Conservation (phyloP, 2,888 invertebrate species). For the Napeogenes sylphis region DNA sequence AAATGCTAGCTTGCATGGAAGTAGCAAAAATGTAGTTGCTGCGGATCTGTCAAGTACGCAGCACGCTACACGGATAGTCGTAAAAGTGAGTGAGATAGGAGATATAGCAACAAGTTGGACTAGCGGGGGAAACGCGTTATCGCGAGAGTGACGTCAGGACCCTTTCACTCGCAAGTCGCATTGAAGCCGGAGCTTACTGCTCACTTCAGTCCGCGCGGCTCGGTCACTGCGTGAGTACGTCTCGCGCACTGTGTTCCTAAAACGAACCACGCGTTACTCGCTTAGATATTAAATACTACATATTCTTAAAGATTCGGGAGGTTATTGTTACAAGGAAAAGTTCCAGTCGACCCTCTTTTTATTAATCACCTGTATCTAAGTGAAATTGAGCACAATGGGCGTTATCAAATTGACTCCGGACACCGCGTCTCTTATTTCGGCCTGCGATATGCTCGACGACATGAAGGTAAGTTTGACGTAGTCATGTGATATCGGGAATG, state of each 20-base stretch:
- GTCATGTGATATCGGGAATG: slow-evolving; percentile 50
- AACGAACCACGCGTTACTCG: slow-evolving; percentile 61
- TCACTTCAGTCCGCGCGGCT: slow-evolving; percentile 72
- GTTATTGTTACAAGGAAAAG: slow-evolving; percentile 54
- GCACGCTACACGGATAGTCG: slow-evolving; percentile 38
- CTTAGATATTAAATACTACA: slow-evolving; percentile 42
- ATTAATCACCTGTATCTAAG: slow-evolving; percentile 34
- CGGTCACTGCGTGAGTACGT: slow-evolving; percentile 71
- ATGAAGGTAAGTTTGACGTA: slow-evolving; percentile 63
- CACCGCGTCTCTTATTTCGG: slow-evolving; percentile 66
- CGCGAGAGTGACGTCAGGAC: slow-evolving; percentile 77
- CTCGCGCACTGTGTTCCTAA: slow-evolving; percentile 64
- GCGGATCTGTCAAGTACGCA: slow-evolving; percentile 49
- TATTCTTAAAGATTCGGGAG: slow-evolving; percentile 41
- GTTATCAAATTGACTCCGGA: slow-evolving; percentile 71
- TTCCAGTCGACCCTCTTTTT: slow-evolving; percentile 60
- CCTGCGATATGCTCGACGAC: slow-evolving; percentile 71
- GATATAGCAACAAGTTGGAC: slow-evolving; percentile 67
- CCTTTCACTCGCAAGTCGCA: slow-evolving; percentile 70
- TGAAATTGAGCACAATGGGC: slow-evolving; percentile 54
- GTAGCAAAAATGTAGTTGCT: slow-evolving; percentile 28
- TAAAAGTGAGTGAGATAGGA: slow-evolving; percentile 44
- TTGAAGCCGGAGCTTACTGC: slow-evolving; percentile 47
- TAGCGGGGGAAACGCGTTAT: slow-evolving; percentile 60
- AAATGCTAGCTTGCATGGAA: not conserved